Conservation (phyloP, 2,888 invertebrate species). For the Hylaea fasciaria region DNA sequence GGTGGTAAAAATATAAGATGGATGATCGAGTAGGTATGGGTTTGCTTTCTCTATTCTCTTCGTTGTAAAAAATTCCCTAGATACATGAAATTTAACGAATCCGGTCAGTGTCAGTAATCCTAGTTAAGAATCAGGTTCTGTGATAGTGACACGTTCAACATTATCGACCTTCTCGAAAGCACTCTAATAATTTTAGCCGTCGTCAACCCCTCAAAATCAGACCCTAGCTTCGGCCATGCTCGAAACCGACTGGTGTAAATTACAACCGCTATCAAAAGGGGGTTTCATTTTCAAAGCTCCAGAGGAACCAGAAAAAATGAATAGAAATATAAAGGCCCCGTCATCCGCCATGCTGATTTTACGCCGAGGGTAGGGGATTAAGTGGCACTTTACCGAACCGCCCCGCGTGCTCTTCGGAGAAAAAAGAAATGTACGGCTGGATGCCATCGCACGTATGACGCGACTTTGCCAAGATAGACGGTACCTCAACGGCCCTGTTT, state of each 20-base stretch:
- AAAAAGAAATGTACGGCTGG: constrained; percentile 69
- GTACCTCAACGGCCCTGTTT: too few relatives aligned
- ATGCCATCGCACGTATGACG: constrained; percentile 38
- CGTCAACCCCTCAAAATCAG: background rate
- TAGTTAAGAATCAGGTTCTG: too few relatives aligned
- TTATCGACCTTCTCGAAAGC: too few relatives aligned
- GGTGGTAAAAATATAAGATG: too few relatives aligned
- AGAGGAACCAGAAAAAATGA: constrained; percentile 65
- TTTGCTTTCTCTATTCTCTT: too few relatives aligned
- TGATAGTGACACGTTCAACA: too few relatives aligned
- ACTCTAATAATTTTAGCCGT: background rate
- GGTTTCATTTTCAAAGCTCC: constrained; percentile 75
- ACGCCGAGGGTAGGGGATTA: constrained; percentile 75
- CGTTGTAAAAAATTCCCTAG: too few relatives aligned
- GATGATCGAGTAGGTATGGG: too few relatives aligned
- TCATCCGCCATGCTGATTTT: constrained; percentile 80
- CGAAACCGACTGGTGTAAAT: constrained; percentile 68
- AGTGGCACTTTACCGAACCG: constrained; percentile 79
- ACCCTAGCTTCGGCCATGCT: constrained; percentile 17
- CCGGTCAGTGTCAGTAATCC: too few relatives aligned
- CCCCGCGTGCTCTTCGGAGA: constrained; percentile 63
- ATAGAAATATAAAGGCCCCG: constrained; percentile 67
- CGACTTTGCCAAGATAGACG: background rate
- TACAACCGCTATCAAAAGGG: constrained; percentile 69
- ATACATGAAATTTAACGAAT: too few relatives aligned